Percentiles rank a stretch among this genome's conserved stretches.
These are phyloP conservation scores for Pasiphila rectangulata DNA, from an alignment of 2,888 invertebrate genomes.

Conservation along the genomic window DNA sequence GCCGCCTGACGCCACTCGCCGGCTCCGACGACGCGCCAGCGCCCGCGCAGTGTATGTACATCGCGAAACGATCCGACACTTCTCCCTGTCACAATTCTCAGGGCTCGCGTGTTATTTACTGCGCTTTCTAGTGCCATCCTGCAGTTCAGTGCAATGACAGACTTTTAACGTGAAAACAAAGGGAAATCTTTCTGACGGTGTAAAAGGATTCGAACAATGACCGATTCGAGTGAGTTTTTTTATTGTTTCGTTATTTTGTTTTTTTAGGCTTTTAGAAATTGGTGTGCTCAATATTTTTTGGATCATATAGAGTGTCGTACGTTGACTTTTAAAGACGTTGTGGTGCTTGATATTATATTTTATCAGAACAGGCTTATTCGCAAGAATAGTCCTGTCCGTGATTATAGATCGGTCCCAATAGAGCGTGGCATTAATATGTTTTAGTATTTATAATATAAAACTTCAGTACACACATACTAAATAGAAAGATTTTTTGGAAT, in stretches of 20 bases:
- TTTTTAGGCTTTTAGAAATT: slow-evolving; percentile 18
- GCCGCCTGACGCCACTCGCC: slow-evolving; percentile 65
- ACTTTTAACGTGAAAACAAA: slow-evolving; percentile 46
- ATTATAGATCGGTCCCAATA: too few relatives aligned
- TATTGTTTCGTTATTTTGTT: slow-evolving; percentile 31
- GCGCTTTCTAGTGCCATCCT: slow-evolving; percentile 61
- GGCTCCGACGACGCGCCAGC: slow-evolving; percentile 35
- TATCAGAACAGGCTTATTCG: too few relatives aligned
- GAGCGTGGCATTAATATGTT: too few relatives aligned
- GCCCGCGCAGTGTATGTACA: slow-evolving; percentile 43
- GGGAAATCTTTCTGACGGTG: slow-evolving; percentile 38
- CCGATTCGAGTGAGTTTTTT: slow-evolving; percentile 53
- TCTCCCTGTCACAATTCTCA: slow-evolving; percentile 54
- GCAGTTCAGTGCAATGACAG: slow-evolving; percentile 52
- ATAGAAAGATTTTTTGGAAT: too few relatives aligned
- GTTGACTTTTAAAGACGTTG: slow-evolving; percentile 5
- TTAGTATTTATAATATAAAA: too few relatives aligned
- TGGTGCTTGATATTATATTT: too few relatives aligned
- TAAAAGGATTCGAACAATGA: slow-evolving; percentile 46
- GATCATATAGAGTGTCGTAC: not conserved
- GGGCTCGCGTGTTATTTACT: slow-evolving; percentile 58
- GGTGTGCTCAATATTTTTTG: slow-evolving; percentile 6
- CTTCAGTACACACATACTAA: too few relatives aligned
- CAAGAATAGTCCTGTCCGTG: too few relatives aligned
- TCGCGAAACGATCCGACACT: slow-evolving; percentile 52